phyloP scores from a whole-genome alignment of 2,113 vertebrate species.

The Chitala chitala region DNA sequence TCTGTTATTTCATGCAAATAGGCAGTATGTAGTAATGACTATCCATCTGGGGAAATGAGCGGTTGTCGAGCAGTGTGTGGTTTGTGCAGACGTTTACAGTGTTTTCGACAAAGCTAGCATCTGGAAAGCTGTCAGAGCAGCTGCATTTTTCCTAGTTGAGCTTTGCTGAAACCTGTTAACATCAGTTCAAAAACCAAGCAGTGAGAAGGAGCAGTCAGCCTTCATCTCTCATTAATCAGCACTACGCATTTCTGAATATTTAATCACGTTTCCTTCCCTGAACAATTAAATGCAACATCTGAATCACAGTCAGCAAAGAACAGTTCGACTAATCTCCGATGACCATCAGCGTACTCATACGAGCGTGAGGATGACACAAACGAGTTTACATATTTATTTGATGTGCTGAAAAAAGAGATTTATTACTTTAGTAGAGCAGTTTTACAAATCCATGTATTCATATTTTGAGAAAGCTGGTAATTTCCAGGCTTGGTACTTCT shows the following conservation, averaged over 20 bases:
- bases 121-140: slow-evolving; percentile 31
- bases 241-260: not conserved
- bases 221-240: not conserved
- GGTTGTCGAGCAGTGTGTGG: slow-evolving; percentile 41
- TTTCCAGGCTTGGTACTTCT: too few relatives aligned
- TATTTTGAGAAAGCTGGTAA: too few relatives aligned
- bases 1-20: slow-evolving; percentile 41
- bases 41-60: slow-evolving; percentile 42
- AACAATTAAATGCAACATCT: too few relatives aligned
- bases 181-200: slow-evolving; percentile 11
- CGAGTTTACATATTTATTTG: too few relatives aligned
- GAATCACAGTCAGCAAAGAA: too few relatives aligned
- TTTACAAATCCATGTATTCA: too few relatives aligned
- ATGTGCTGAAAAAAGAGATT: too few relatives aligned
- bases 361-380: too few relatives aligned
- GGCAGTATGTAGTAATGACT: slow-evolving; percentile 44
- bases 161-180: slow-evolving; percentile 21
- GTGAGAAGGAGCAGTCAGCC: not conserved
- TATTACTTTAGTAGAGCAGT: too few relatives aligned
- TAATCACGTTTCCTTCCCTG: too few relatives aligned
- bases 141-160: slow-evolving; percentile 1
- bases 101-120: slow-evolving; percentile 1
- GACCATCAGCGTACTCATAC: too few relatives aligned
- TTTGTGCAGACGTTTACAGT: slow-evolving; percentile 23
- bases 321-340: too few relatives aligned